phyloP scores from a whole-genome alignment of 2,797 vertebrate species.

The Protonibea diacanthus region DNA sequence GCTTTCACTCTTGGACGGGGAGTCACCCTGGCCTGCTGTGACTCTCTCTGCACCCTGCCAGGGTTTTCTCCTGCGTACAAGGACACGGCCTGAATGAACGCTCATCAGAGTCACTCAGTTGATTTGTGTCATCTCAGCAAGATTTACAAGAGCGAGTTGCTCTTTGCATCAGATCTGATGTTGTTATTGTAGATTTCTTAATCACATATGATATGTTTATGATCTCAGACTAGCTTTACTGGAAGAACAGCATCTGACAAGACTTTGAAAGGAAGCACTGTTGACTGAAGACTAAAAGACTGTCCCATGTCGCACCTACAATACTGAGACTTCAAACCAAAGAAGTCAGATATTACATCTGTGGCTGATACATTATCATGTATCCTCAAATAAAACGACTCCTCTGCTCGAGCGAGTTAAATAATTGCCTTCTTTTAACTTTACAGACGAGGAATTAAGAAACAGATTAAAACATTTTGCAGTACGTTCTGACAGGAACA shows the following conservation, averaged over 20 bases:
- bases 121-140: background rate
- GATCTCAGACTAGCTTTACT: background rate
- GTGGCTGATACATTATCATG: background rate
- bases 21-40: conserved; percentile 18
- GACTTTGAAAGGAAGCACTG: background rate
- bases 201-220: background rate
- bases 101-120: background rate
- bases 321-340: background rate
- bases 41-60: conserved; percentile 21
- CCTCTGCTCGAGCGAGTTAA: background rate
- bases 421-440: conserved; percentile 2
- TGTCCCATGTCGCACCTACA: background rate
- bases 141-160: background rate
- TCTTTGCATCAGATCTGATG: background rate
- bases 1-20: conserved; percentile 59
- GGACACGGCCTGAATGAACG: background rate
- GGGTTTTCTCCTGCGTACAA: conserved; percentile 3
- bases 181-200: background rate
- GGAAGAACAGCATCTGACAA: too few relatives aligned
- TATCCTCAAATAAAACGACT: background rate
- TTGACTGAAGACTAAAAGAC: background rate
- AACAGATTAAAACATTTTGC: conserved; percentile 30
- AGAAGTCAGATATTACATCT: background rate
- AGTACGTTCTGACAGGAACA: background rate
- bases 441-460: conserved; percentile 19